phyloP scores from a whole-genome alignment of 2,888 invertebrate genomes.

The Lasius platythorax region DNA sequence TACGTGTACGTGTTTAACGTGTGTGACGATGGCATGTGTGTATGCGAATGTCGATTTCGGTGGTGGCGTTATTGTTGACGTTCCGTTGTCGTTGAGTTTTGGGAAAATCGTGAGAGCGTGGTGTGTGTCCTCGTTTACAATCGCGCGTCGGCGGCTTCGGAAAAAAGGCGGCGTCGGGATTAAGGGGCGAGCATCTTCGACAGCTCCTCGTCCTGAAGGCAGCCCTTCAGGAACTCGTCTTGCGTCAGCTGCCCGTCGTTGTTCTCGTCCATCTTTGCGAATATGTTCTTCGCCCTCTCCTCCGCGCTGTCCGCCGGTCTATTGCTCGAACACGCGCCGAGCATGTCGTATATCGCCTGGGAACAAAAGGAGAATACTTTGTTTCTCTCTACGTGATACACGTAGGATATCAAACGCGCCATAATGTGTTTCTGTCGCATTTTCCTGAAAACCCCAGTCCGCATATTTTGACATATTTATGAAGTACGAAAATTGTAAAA shows the following conservation, averaged over 20 bases:
- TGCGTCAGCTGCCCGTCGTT: slow-evolving; percentile 99
- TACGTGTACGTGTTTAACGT: slow-evolving; percentile 13
- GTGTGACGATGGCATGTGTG: slow-evolving; percentile 6
- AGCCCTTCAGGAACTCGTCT: slow-evolving; percentile 99
- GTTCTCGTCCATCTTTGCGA: slow-evolving; percentile 99
- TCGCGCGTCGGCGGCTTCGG: slow-evolving; percentile 58
- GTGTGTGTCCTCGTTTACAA: slow-evolving; percentile 56
- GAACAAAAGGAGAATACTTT: slow-evolving; percentile 54
- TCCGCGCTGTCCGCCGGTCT: slow-evolving; percentile 98
- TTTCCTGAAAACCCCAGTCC: background rate
- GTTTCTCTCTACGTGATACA: slow-evolving; percentile 31
- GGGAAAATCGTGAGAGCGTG: slow-evolving; percentile 37
- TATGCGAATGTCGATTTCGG: slow-evolving; percentile 40
- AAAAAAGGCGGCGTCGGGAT: slow-evolving; percentile 85
- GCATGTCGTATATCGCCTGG: slow-evolving; percentile 99
- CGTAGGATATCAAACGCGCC: background rate
- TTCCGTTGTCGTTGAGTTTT: slow-evolving; percentile 26
- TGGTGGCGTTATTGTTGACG: slow-evolving; percentile 46
- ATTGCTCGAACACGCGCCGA: slow-evolving; percentile 98
- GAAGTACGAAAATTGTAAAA: background rate
- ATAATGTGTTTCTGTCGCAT: background rate
- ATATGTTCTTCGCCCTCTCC: slow-evolving; percentile 99
- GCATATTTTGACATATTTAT: background rate
- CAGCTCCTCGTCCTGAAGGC: slow-evolving; percentile 98
- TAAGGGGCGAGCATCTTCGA: slow-evolving; percentile 98